Evolutionary conservation across 1,140 invertebrate species (phyloP).

Genomic region (Cydia splendana): DNA sequence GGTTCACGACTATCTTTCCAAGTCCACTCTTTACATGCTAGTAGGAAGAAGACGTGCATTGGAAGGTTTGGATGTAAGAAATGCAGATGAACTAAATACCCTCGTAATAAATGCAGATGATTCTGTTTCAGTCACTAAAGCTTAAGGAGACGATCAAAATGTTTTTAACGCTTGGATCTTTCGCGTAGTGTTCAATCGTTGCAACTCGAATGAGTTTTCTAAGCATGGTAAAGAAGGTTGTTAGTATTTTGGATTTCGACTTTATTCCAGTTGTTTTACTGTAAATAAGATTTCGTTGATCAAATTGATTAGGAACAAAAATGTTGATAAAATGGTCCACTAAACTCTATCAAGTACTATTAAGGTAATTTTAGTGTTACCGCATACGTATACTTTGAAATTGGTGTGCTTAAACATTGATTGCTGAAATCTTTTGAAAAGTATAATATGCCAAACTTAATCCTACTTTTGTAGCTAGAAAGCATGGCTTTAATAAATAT

Average conservation of each 20-base stretch:
- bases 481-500: constrained; percentile 67
- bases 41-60: constrained; percentile 29
- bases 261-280: constrained; percentile 50
- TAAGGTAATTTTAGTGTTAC: constrained; percentile 60
- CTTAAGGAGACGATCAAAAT: constrained; percentile 3
- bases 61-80: constrained; percentile 3
- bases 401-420: constrained; percentile 58
- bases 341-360: constrained; percentile 70
- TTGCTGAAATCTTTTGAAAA: constrained; percentile 45
- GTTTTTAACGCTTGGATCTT: constrained; percentile 25
- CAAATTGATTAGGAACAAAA: constrained; percentile 59
- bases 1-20: not conserved
- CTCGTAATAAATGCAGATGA: not conserved
- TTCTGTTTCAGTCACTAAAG: constrained; percentile 14
- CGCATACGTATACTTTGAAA: constrained; percentile 60
- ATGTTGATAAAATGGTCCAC: constrained; percentile 71
- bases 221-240: constrained; percentile 35
- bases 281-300: constrained; percentile 49
- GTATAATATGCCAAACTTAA: constrained; percentile 64
- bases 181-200: constrained; percentile 31
- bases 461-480: constrained; percentile 65
- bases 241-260: constrained; percentile 44
- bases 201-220: constrained; percentile 31
- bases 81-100: not conserved
- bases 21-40: constrained; percentile 2